Base-by-base conservation (phyloP, 2,113 vertebrate genomes). In the Cynocephalus volans region DNA sequence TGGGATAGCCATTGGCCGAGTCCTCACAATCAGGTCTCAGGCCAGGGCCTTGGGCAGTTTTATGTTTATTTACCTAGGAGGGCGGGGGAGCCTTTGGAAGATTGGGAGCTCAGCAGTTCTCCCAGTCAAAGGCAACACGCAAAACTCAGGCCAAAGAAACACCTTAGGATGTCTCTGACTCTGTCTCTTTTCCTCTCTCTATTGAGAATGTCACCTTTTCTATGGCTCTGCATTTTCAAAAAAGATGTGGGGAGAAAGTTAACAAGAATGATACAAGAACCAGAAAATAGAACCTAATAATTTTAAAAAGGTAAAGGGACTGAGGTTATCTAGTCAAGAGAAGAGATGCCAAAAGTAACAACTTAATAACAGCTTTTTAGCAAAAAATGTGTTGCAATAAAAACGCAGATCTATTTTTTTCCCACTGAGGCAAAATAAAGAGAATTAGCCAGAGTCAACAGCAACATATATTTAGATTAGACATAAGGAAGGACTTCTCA, bases 351-450 rank as follows among this genome's bases (percentile, higher is more conserved):
- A 18, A 89, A 88, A 94, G n/a, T 19, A 93, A 83, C 10, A 33
- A 89, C 50, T 96, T 94, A 96, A 92, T 95, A 79, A 93, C 86
- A 62, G 31, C 26, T 82, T 95, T 96, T 89, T 80, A 93, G 36
- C 15, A 85, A 67, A 70, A 95, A 76, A 54, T 81, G 54, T 70
- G 24, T 26, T 72, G 15, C 60, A 79, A 31, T 13, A 52, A 97
- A 94, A 87, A 94, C 84, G 80, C 19, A 90, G 36, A 70, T 75
- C 31, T 96, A 4, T 69, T 73, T 92, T 80, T 77, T 60, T 69
- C 33, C 14, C 31, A 91, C 41, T 65, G 56, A 97, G 52, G 50
- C 69, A 97, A 97, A 95, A 72, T 87, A 94, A 70, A 45, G 21
- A 96, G 79, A 97, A 86, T 90, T 79, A 73, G 50, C 48, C 88